phyloP scores from a whole-genome alignment of 2,888 invertebrate species.

The Silvanus unidentatus region DNA sequence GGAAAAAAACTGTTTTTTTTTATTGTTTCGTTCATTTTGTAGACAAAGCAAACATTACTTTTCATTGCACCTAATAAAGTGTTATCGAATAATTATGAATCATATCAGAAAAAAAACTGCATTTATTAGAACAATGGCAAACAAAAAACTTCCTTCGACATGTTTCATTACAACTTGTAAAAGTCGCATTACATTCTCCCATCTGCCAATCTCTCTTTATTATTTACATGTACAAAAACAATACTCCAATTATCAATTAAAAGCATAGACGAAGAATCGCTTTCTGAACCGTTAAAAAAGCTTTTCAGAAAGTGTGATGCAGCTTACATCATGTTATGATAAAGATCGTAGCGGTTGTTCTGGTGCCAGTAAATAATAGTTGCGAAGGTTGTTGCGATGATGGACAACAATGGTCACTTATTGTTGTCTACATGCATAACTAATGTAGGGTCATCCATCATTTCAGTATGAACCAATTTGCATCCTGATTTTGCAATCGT shows the following conservation, averaged over 20 bases:
- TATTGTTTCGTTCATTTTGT: no score
- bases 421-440: conserved; percentile 33
- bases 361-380: conserved; percentile 18
- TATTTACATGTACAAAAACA: no score
- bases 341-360: conserved; percentile 18
- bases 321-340: conserved; percentile 26
- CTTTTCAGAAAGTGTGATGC: conserved; percentile 8
- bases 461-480: conserved; percentile 8
- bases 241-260: not conserved
- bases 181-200: no score
- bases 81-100: no score
- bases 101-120: no score
- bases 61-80: no score
- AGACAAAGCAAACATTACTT: no score
- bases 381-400: conserved; percentile 22
- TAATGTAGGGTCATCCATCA: conserved; percentile 23
- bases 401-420: conserved; percentile 29
- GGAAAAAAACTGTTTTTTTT: no score
- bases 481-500: conserved; percentile 1
- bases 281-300: not conserved
- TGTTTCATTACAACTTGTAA: no score
- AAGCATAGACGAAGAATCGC: not conserved
- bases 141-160: no score
- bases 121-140: no score
- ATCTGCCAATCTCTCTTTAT: no score